Evolutionary conservation across 1,140 invertebrate genomes (phyloP).

Genomic region (Zeugodacus cucurbitae): DNA sequence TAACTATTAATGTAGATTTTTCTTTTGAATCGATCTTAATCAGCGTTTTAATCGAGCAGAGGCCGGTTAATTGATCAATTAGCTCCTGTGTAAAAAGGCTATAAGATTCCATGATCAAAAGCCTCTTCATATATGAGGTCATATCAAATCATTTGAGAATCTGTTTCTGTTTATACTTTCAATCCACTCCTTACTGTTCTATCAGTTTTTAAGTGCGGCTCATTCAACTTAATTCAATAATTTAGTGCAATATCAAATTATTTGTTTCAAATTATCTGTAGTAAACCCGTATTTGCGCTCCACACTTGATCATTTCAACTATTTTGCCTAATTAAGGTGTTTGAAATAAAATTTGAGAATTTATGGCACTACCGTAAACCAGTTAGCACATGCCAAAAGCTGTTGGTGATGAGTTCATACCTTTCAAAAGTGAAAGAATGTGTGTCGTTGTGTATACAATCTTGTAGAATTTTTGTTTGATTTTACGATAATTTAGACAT

Average conservation of each 20-base stretch:
- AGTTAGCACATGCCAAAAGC: neutral
- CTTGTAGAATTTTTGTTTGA: no score
- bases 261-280: no score
- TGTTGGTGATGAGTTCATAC: neutral
- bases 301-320: neutral
- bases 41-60: no score
- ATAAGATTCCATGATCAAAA: no score
- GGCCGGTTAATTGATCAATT: no score
- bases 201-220: neutral
- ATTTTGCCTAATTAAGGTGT: neutral
- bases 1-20: no score
- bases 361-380: neutral
- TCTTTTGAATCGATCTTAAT: no score
- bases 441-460: neutral
- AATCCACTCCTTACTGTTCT: neutral
- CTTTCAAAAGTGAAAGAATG: neutral
- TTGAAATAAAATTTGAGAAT: neutral
- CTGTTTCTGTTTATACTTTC: neutral
- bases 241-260: neutral
- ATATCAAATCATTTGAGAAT: no score
- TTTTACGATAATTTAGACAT: no score
- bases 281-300: neutral
- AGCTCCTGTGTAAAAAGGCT: no score
- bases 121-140: no score
- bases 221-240: no score